These are phyloP conservation scores for Ichneumon xanthorius DNA, from an alignment of 2,888 invertebrate genomes.

Conservation along the genomic window DNA sequence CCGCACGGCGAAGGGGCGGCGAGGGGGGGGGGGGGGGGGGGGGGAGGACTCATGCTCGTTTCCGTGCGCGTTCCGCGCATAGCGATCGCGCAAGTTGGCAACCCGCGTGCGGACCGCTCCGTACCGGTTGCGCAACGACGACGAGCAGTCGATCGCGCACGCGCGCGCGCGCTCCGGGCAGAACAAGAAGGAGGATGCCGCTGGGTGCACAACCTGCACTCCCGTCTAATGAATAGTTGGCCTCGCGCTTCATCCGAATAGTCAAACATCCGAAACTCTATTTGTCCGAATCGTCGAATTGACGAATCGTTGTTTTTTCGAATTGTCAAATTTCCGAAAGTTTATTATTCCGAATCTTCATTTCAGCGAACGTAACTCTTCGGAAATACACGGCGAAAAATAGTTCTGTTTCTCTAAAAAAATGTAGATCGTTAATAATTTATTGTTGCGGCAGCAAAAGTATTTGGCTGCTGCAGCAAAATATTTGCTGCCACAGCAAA, in stretches of 20 bases:
- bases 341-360: too few species aligned
- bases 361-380: too few species aligned
- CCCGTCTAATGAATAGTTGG: conserved; percentile 80
- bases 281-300: too few species aligned
- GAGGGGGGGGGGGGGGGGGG: background rate
- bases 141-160: conserved; percentile 25
- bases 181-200: conserved; percentile 67
- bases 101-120: conserved; percentile 14
- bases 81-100: conserved; percentile 45
- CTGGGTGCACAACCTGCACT: conserved; percentile 76
- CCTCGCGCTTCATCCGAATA: conserved; percentile 56
- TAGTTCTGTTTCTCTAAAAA: too few species aligned
- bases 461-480: too few species aligned
- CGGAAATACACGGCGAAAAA: too few species aligned
- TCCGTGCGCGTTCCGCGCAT: conserved; percentile 55
- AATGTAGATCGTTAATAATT: too few species aligned
- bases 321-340: too few species aligned
- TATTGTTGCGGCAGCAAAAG: too few species aligned
- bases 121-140: conserved; percentile 42
- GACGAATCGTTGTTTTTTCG: too few species aligned
- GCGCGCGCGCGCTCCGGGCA: conserved; percentile 1
- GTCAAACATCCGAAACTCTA: too few species aligned
- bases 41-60: conserved; percentile 35
- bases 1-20: conserved; percentile 17
- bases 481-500: too few species aligned